Conservation (phyloP, 2,797 vertebrate genomes). For the Lagocephalus sceleratus region DNA sequence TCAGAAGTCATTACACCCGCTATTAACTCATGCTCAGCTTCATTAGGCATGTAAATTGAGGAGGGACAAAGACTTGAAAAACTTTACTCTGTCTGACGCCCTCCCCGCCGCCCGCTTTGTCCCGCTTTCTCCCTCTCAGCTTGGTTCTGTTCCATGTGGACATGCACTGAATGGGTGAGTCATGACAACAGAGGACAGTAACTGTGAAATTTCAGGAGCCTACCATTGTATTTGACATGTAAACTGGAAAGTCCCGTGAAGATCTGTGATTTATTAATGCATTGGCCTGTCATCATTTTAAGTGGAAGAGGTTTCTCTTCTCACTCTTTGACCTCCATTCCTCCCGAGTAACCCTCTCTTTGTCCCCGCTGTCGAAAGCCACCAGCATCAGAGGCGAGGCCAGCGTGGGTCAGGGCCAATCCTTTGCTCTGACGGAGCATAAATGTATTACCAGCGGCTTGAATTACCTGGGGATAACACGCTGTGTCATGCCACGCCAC, state of each 20-base stretch:
- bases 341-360: conserved; percentile 54
- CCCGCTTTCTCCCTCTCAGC: conserved; percentile 51
- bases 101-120: conserved; percentile 29
- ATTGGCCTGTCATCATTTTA: conserved; percentile 47
- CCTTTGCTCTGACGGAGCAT: conserved; percentile 71
- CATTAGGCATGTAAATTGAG: conserved; percentile 99
- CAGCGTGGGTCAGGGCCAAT: conserved; percentile 68
- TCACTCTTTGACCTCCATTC: conserved; percentile 47
- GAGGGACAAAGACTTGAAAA: conserved; percentile 80
- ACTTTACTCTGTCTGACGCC: conserved; percentile 76
- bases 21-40: conserved; percentile 98
- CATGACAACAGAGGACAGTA: conserved; percentile 5
- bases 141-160: conserved; percentile 56
- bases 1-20: conserved; percentile 99
- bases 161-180: conserved; percentile 38
- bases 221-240: conserved; percentile 17
- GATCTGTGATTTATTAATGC: conserved; percentile 31
- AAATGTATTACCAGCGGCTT: conserved; percentile 66
- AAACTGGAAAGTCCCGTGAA: conserved; percentile 11
- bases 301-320: conserved; percentile 44
- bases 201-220: conserved; percentile 21
- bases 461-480: conserved; percentile 69
- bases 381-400: conserved; percentile 60
- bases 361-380: conserved; percentile 63
- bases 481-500: conserved; percentile 50